Base-by-base conservation (phyloP, 2,113 vertebrate species). In the Myotis davidii region DNA sequence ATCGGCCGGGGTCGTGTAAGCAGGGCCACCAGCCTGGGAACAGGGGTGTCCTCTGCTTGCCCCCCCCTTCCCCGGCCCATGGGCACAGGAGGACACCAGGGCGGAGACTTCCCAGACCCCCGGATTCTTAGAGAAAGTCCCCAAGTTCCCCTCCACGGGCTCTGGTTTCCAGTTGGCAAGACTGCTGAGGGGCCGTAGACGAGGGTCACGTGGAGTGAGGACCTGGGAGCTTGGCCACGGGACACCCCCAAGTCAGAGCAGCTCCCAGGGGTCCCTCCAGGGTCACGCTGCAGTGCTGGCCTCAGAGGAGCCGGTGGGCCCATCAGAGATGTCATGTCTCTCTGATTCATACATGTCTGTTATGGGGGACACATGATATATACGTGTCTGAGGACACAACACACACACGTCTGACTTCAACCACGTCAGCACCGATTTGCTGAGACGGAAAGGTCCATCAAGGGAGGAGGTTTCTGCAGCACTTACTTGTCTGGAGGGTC, bases 61-160 rank as follows among this genome's bases (percentile, higher is more conserved):
- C 2, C 8, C 56, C 56, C 56, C 9, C 54, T 0, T 9, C 56
- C 16, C 54, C 56, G 3, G 9, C 3, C 18, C 17, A 1, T 2
- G 4, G 32, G 64, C 64, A 32, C 29, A 8, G 16, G 64, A 65
- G 64, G 14, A 16, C 64, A 3, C 17, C 14, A 50, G 42, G 39
- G 21, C 6, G 2, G 1, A 17, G 74, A 21, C 6, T 25, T 23
- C 70, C 65, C 76, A 25, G 7, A 50, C 12, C 25, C n/a, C 1
- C 6, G 4, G 37, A 13, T 25, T 52, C 9, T 52, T 23, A 21
- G 52, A 56, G 56, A 20, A 77, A 54, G 72, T 27, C 56, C 74
- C 67, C 32, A 1, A 0, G 2, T 70, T 82, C 45, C 37, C 61
- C 67, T 84, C 2, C 61, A 12, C 21, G 32, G 23, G 39, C 6